Percentiles rank a stretch among this genome's conserved stretches.
These are phyloP conservation scores for Oligia fasciuncula DNA, from an alignment of 2,888 invertebrate genomes.

Conservation along the genomic window DNA sequence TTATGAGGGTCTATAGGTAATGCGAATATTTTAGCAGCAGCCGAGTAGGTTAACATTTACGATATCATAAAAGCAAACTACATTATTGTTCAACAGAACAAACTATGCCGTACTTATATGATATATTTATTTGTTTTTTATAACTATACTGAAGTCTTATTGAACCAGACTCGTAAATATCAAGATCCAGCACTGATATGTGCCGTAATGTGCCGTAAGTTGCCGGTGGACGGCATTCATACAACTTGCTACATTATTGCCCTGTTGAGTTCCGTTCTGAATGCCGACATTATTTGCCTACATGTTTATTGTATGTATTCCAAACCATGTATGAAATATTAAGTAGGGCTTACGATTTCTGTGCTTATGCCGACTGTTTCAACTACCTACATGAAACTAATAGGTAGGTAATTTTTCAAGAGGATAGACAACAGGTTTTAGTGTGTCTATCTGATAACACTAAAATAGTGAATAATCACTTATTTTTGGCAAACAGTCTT, in stretches of 20 bases:
- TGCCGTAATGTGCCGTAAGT: slow-evolving; percentile 26
- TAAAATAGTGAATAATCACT: background rate
- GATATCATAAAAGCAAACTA: slow-evolving; percentile 38
- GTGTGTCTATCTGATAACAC: background rate
- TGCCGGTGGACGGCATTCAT: slow-evolving; percentile 31
- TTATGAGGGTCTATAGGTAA: slow-evolving; percentile 36
- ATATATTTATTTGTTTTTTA: slow-evolving; percentile 42
- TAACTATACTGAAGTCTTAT: slow-evolving; percentile 32
- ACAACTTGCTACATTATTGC: slow-evolving; percentile 43
- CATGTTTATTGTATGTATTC: slow-evolving; percentile 24
- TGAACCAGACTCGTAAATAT: slow-evolving; percentile 49
- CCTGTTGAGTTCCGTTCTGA: slow-evolving; percentile 40
- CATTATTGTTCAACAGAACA: slow-evolving; percentile 29
- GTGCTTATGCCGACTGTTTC: background rate
- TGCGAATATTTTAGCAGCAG: slow-evolving; percentile 36
- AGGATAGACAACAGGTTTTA: background rate
- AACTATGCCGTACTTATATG: slow-evolving; percentile 12
- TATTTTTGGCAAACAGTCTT: background rate
- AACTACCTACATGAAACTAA: background rate
- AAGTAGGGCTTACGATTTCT: background rate
- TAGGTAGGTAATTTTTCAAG: background rate
- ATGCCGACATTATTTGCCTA: slow-evolving; percentile 29
- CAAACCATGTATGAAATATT: slow-evolving; percentile 10
- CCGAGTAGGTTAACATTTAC: slow-evolving; percentile 35
- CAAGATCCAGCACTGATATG: slow-evolving; percentile 42